Evolutionary conservation across 2,888 invertebrate genomes (phyloP).

Genomic region (Lasioglossum vierecki): DNA sequence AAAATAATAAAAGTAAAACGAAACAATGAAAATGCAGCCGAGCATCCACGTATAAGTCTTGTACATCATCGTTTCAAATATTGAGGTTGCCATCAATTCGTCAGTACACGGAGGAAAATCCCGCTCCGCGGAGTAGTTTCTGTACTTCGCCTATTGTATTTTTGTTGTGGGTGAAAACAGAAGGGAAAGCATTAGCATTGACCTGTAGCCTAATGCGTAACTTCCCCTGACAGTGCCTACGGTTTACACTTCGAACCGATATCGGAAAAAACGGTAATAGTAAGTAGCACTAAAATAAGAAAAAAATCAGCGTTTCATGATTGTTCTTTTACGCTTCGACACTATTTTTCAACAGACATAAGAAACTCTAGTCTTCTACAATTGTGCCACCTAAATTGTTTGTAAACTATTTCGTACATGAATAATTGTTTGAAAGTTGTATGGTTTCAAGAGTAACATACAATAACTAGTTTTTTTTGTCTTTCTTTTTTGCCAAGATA

Average conservation of each 20-base stretch:
- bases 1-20: slow-evolving; percentile 11
- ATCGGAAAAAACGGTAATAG: slow-evolving; percentile 4
- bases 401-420: too few species aligned
- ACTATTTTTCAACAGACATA: background rate
- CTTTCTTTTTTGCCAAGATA: too few species aligned
- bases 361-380: too few species aligned
- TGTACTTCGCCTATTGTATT: background rate
- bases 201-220: slow-evolving; percentile 6
- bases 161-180: background rate
- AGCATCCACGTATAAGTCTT: background rate
- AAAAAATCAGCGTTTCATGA: background rate
- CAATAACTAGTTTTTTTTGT: too few species aligned
- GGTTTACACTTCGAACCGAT: background rate
- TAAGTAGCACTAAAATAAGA: background rate
- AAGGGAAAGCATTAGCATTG: slow-evolving; percentile 13
- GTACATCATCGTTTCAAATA: slow-evolving; percentile 6
- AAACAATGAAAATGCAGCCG: slow-evolving; percentile 4
- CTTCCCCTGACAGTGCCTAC: background rate
- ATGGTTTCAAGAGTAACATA: too few species aligned
- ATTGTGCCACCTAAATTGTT: too few species aligned
- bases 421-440: too few species aligned
- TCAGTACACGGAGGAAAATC: background rate
- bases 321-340: background rate
- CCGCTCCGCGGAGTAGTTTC: background rate
- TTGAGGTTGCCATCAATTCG: slow-evolving; percentile 3